Evolutionary conservation across 2,797 vertebrate genomes (phyloP).

Genomic region (Myiothlypis chrysogaster): DNA sequence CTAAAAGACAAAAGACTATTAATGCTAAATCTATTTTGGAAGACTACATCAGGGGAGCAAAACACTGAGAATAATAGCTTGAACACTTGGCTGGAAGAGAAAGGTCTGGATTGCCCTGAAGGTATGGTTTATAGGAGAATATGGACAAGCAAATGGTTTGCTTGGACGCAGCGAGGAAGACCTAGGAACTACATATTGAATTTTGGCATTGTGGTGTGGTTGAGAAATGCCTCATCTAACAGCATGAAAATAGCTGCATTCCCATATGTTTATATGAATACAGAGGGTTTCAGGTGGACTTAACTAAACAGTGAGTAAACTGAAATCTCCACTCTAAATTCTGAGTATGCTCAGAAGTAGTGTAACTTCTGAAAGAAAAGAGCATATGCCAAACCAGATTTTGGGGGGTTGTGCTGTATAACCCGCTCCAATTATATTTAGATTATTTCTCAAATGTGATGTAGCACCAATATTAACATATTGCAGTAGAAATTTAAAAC

Average conservation of each 20-base stretch:
- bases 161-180: neutral
- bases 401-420: neutral
- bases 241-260: neutral
- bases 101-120: neutral
- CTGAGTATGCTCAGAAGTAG: neutral
- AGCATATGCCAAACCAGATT: neutral
- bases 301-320: neutral
- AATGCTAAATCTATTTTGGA: neutral
- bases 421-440: neutral
- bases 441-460: neutral
- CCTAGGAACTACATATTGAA: neutral
- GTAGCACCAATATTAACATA: neutral
- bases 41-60: neutral
- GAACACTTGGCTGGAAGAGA: neutral
- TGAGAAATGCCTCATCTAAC: neutral
- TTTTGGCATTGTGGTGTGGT: neutral
- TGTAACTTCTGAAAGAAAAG: neutral
- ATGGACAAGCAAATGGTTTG: neutral
- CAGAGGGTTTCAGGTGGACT: neutral
- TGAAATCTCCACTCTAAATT: neutral
- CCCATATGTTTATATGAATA: neutral
- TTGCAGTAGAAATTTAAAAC: neutral
- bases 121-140: neutral
- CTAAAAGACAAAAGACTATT: slow-evolving; percentile 57
- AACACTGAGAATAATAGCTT: neutral